Conservation (phyloP, 2,888 invertebrate species). For the Chorisops tibialis region DNA sequence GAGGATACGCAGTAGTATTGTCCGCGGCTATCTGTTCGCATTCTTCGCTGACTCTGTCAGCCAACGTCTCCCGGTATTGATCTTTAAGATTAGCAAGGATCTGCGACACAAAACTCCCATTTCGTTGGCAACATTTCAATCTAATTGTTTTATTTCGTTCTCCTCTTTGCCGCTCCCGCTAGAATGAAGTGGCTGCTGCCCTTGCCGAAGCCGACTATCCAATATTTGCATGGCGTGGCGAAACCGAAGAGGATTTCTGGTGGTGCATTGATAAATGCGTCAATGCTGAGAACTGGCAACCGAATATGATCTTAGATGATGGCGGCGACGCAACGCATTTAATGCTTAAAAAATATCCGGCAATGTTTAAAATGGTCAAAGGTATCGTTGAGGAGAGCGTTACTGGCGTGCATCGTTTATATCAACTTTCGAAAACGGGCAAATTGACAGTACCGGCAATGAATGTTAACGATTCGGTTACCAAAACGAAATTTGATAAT, state of each 20-base stretch:
- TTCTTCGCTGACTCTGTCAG: background rate
- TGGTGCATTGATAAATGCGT: constrained; percentile 98
- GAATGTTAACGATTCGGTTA: constrained; percentile 98
- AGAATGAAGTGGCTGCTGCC: constrained; percentile 97
- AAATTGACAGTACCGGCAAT: constrained; percentile 94
- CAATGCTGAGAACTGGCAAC: constrained; percentile 89
- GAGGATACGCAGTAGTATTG: no score
- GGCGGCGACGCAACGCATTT: constrained; percentile 96
- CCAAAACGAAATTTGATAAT: constrained; percentile 97
- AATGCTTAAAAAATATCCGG: constrained; percentile 92
- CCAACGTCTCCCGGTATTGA: no score
- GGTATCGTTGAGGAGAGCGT: constrained; percentile 97
- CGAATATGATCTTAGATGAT: constrained; percentile 96
- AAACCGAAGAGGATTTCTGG: constrained; percentile 98
- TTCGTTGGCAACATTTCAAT: no score
- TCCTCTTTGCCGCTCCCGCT: constrained; percentile 16
- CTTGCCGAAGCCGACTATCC: constrained; percentile 86
- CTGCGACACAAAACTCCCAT: no score
- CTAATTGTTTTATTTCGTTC: no score
- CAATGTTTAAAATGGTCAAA: constrained; percentile 90
- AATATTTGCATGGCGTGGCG: constrained; percentile 95
- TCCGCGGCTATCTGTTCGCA: no score
- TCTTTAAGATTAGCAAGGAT: no score
- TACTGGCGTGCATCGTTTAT: constrained; percentile 95
- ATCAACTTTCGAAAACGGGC: constrained; percentile 91